Evolutionary conservation across 2,888 invertebrate genomes (phyloP), one percentile per base, ranked within the genome.

Genomic region (Drosophila flavopinicola): DNA sequence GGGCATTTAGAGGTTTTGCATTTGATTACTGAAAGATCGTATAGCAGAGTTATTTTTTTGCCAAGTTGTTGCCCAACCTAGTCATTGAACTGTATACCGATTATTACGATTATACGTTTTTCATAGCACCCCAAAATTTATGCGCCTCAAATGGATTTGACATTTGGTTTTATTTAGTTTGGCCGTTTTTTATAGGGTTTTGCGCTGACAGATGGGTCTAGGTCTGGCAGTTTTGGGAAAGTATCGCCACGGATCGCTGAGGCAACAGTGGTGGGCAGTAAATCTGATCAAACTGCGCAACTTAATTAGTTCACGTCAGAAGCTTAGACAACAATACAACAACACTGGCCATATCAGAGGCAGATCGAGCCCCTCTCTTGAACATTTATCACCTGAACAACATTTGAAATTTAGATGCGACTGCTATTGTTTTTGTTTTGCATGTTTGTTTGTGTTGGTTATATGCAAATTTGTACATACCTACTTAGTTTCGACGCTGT

Each of bases 301-400:
- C 83, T 82, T 82, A 79, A 79, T 79, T 79, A 79, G 85, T 82
- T 63, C 78, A 78, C 51, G 65, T 75, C 83, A 51, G 35, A 58
- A 65, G 76, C 67, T 71, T 66, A 67, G 64, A 65, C 15, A 9
- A 24, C 15, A 27, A 25, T 27, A 29, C 17, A 38, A 33, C 38
- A 52, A 11, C 45, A 44, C 33, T 20, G 15, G 24, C n/a, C 24
- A 47, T 10, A n/a, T 4, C 20, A 20, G 2, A 17, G n/a, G 15
- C 25, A 30, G 32, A 24, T n/a, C 1, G 71, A 47, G 67, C 48
- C 57, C 45, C 54, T 44, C 67, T 63, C 61, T 45, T 48, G n/a
- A 54, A 70, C 61, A 83, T 79, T 79, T 78, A 78, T 83, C 77
- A 77, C 78, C 60, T 38, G 10, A 57, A 33, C 39, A 47, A 49